Base-by-base conservation (phyloP, 2,797 vertebrate species). In the Hyperoplus lanceolatus region DNA sequence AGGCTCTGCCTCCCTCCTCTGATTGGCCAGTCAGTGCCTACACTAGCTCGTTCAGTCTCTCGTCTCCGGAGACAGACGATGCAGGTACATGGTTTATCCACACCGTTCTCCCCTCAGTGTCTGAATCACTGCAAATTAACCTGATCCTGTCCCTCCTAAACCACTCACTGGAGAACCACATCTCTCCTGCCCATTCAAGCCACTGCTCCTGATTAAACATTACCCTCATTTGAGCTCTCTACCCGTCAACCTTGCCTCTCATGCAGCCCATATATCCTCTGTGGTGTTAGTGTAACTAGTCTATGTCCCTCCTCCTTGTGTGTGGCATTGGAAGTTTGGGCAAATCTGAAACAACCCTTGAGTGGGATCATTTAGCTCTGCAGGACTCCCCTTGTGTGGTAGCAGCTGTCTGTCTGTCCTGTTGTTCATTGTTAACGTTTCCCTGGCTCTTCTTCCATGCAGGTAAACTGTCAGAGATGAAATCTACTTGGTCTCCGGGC, bases 401-500 rank as follows among this genome's bases (percentile, higher is more conserved):
- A 72, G 41, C 51, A 29, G 41, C 56, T 73, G 60, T 75, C 54
- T 54, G 55, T 78, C 1, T 0, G 15, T 54, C 65, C 69, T 56
- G 18, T 16, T 74, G 50, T 29, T 29, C 29, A 29, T 29, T 29
- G 16, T 29, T 29, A 61, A 82, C 55, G 4, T 45, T 76, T 51
- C 6, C 42, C 4, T 70, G 39, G 6, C 8, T 77, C 57, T 78
- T 80, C 29, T 70, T 71, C 48, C 75, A 5, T 78, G 9, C 90
- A 99, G 98, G 97, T 92, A 99, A 99, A 95, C 92, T 99, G 85
- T 97, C 98, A 49, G 98, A 99, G 93, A 97, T 98, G 92, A 99
- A 99, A 90, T 99, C 98, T 45, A 97, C 97, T 4, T 99, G 98
- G 98, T 98, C 98, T 74, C 95, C 97, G 11, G 97, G 97, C 74